Conservation (phyloP, 2,888 invertebrate genomes). For the Halocaridina rubra region DNA sequence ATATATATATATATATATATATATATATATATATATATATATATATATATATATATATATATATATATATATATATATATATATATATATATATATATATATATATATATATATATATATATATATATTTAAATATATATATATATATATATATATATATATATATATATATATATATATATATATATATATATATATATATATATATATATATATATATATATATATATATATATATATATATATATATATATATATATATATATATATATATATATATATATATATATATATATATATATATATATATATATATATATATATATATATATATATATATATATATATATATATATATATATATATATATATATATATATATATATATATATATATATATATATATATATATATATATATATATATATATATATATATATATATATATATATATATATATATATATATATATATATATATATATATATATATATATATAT, state of each 20-base stretch:
- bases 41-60: not conserved
- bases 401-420: not conserved
- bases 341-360: not conserved
- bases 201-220: not conserved
- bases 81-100: not conserved
- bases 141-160: not conserved
- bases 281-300: not conserved
- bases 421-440: conserved; percentile 8
- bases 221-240: not conserved
- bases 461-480: not conserved
- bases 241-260: not conserved
- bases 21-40: not conserved
- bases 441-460: conserved; percentile 1
- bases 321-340: not conserved
- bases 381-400: not conserved
- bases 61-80: not conserved
- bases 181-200: not conserved
- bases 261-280: not conserved
- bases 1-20: not conserved
- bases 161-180: not conserved
- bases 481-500: not conserved
- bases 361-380: not conserved
- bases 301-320: not conserved
- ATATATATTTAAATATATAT: not conserved
- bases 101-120: not conserved